A percentile compares a stretch with the other conserved stretches of the same genome.
Conservation (phyloP, 2,113 vertebrate species). For the Leptobrachium ailaonicum region DNA sequence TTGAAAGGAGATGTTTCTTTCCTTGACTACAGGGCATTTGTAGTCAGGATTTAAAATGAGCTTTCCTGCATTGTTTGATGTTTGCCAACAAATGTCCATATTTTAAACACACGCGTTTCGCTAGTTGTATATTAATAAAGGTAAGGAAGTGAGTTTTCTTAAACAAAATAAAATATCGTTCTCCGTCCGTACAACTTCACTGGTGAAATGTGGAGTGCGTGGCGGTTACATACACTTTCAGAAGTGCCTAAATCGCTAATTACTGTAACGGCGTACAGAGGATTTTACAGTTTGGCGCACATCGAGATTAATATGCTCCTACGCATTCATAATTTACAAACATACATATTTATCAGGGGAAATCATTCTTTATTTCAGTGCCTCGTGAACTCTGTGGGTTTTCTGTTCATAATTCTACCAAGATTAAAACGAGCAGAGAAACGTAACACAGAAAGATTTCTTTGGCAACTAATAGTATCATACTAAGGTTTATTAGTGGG, state of each 20-base stretch:
- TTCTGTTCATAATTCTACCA: no score
- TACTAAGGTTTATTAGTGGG: no score
- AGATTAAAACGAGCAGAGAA: no score
- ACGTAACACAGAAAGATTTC: no score
- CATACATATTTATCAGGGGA: background rate
- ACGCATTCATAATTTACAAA: background rate
- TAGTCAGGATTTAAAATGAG: conserved; percentile 27
- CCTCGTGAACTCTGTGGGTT: no score
- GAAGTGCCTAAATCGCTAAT: background rate
- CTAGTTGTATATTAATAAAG: conserved; percentile 15
- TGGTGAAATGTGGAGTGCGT: no score
- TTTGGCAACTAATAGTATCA: no score
- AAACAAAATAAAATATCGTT: conserved; percentile 2
- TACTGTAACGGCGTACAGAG: background rate
- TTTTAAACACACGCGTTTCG: conserved; percentile 1
- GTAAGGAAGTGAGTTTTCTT: background rate
- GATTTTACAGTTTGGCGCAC: background rate
- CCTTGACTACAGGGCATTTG: conserved; percentile 32
- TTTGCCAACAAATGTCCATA: background rate
- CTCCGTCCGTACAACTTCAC: no score
- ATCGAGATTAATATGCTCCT: background rate
- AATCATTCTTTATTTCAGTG: background rate
- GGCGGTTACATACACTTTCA: no score
- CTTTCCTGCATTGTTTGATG: conserved; percentile 10
- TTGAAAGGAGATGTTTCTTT: conserved; percentile 28